These are phyloP conservation scores for Xenopus borealis DNA, from an alignment of 2,113 vertebrate species.

Conservation along the genomic window DNA sequence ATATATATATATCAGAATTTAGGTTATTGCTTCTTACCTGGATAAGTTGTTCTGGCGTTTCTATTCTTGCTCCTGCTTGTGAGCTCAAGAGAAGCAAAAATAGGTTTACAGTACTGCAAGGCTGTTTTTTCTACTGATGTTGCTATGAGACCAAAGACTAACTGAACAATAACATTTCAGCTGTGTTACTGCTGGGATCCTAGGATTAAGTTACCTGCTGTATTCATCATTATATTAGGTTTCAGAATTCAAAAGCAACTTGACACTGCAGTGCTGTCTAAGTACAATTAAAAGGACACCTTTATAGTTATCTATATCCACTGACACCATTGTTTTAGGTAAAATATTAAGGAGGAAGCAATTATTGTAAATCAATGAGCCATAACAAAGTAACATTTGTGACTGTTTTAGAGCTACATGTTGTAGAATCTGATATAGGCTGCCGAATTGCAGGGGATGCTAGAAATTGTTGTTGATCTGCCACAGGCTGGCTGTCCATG, in stretches of 20 bases:
- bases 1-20: neutral
- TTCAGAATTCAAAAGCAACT: constrained; percentile 21
- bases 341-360: no score
- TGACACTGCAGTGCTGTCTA: neutral
- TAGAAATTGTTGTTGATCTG: no score
- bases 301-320: no score
- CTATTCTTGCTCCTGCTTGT: constrained; percentile 13
- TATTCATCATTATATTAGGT: constrained; percentile 27
- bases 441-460: no score
- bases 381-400: no score
- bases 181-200: constrained; percentile 8
- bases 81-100: neutral
- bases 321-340: no score
- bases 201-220: constrained; percentile 20
- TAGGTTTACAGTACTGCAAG: constrained; percentile 3
- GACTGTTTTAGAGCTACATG: no score
- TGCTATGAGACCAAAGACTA: constrained; percentile 33
- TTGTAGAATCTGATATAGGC: no score
- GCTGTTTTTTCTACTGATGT: constrained; percentile 19
- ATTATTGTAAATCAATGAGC: no score
- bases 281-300: neutral
- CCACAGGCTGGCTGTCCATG: no score
- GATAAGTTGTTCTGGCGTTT: neutral
- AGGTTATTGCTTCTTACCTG: neutral
- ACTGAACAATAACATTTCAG: constrained; percentile 24